These are phyloP conservation scores for Chaetogeoica ovagalla DNA, from an alignment of 2,888 invertebrate genomes.

Conservation along the genomic window DNA sequence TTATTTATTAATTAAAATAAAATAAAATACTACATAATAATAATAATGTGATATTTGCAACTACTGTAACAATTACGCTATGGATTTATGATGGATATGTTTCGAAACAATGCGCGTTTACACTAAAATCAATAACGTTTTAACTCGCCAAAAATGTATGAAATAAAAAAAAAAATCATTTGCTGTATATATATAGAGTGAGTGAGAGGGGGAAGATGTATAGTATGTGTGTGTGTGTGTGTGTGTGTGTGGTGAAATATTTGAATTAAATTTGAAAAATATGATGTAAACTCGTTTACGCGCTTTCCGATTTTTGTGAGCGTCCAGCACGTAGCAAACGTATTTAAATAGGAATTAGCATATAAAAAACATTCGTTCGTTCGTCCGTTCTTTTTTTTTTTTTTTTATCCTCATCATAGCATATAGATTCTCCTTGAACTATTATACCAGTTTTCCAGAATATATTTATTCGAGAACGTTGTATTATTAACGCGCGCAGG, in stretches of 20 bases:
- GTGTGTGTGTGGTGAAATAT: not conserved
- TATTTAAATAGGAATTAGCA: constrained; percentile 25
- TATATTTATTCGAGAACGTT: constrained; percentile 14
- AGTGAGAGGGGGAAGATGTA: not conserved
- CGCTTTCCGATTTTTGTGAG: constrained; percentile 1
- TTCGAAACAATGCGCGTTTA: too few species aligned
- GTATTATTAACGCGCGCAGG: too few species aligned
- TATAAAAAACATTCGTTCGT: constrained; percentile 23
- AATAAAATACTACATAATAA: too few species aligned
- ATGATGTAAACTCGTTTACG: constrained; percentile 11
- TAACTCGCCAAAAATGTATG: not conserved
- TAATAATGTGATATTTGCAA: too few species aligned
- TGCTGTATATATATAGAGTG: not conserved
- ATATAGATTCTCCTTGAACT: constrained; percentile 41
- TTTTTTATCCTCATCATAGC: constrained; percentile 5
- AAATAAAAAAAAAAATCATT: too few species aligned
- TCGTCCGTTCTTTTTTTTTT: not conserved
- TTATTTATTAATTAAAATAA: too few species aligned
- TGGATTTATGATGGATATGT: too few species aligned
- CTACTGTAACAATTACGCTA: too few species aligned
- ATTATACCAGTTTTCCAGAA: constrained; percentile 50
- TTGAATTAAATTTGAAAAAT: not conserved
- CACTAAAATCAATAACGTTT: too few species aligned
- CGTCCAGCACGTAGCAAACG: constrained; percentile 3
- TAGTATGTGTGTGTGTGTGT: not conserved